Conservation (phyloP, 2,113 vertebrate species). For the Myotis davidii region DNA sequence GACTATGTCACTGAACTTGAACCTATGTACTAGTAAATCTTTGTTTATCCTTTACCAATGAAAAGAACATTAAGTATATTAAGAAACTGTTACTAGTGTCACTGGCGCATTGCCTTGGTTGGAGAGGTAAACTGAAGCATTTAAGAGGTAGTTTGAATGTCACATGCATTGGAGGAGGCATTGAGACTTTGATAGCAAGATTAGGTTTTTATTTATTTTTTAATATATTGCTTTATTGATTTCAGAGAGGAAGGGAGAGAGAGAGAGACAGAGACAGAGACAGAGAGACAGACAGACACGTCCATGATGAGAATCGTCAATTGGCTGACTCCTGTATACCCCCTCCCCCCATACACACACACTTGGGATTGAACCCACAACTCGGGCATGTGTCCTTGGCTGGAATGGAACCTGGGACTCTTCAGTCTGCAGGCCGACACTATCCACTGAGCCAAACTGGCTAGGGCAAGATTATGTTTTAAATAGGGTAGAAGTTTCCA, state of each 20-base stretch:
- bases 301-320: too few species aligned
- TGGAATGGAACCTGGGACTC: too few species aligned
- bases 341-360: too few species aligned
- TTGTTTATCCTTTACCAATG: background rate
- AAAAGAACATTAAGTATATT: background rate
- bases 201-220: background rate
- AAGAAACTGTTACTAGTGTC: background rate
- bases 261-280: too few species aligned
- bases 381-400: too few species aligned
- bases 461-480: background rate
- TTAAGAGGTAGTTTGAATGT: background rate
- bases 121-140: background rate
- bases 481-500: background rate
- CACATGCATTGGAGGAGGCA: background rate
- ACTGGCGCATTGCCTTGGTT: background rate
- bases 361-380: too few species aligned
- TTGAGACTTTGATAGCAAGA: background rate
- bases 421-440: too few species aligned
- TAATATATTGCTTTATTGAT: too few species aligned
- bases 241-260: too few species aligned
- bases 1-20: slow-evolving; percentile 32
- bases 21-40: background rate
- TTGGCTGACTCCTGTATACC: too few species aligned
- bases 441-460: too few species aligned
- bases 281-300: too few species aligned